Conservation (phyloP, 2,113 vertebrate genomes). For the Vidua macroura region DNA sequence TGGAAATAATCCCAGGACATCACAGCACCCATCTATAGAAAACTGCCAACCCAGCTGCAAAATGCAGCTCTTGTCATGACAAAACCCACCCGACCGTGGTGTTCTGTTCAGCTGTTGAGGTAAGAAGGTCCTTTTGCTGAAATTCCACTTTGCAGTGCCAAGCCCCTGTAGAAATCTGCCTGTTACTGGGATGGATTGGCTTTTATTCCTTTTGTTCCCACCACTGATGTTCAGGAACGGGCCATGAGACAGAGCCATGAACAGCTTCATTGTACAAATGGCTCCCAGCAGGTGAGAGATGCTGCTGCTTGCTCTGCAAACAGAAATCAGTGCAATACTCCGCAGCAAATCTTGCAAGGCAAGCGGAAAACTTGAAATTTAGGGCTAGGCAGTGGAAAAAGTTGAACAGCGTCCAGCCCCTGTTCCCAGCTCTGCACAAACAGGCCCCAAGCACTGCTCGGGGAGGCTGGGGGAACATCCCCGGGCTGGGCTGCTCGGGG, state of each 20-base stretch:
- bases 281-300: neutral
- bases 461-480: fast-evolving
- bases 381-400: neutral
- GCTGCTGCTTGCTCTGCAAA: neutral
- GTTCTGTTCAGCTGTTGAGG: neutral
- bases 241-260: neutral
- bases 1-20: neutral
- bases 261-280: fast-evolving
- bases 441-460: neutral
- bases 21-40: fast-evolving
- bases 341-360: neutral
- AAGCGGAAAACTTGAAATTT: neutral
- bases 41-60: neutral
- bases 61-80: neutral
- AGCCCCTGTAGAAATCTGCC: neutral
- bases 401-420: neutral
- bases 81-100: fast-evolving
- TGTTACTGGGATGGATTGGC: neutral
- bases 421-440: neutral
- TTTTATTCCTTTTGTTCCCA: neutral
- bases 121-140: neutral
- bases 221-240: neutral
- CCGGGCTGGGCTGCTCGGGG: neutral
- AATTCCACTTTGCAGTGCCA: neutral
- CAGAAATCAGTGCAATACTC: neutral